Conservation (phyloP, 2,113 vertebrate species). For the Rhynchopsitta pachyrhyncha region DNA sequence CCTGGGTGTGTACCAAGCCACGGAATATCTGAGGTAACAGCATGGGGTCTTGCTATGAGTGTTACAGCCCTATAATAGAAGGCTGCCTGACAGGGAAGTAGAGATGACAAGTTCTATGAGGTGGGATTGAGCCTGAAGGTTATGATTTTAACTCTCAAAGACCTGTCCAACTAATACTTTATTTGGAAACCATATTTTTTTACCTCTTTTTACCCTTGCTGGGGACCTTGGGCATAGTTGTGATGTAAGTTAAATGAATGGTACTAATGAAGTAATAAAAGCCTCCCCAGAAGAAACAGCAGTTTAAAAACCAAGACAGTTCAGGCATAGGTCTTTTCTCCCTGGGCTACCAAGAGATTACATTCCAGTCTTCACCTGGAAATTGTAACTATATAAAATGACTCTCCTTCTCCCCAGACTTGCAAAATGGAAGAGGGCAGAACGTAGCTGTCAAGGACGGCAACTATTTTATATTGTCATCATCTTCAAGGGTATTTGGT, state of each 20-base stretch:
- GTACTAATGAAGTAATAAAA: conserved; percentile 21
- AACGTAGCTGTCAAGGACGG: neutral
- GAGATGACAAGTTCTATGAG: neutral
- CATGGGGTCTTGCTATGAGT: neutral
- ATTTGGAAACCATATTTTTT: neutral
- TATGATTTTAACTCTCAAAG: conserved; percentile 11
- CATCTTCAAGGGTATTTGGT: neutral
- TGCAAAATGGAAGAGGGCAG: neutral
- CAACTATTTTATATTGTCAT: neutral
- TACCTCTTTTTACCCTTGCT: neutral
- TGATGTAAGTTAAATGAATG: neutral
- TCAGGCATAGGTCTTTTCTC: neutral
- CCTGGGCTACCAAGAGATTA: neutral
- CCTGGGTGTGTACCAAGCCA: neutral
- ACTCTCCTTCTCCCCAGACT: neutral
- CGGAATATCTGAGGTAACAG: neutral
- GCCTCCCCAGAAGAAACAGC: neutral
- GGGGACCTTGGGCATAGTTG: neutral
- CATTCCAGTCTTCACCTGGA: neutral
- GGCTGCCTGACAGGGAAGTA: neutral
- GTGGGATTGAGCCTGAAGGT: neutral
- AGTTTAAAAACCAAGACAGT: neutral
- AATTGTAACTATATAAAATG: neutral
- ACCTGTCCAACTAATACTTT: neutral
- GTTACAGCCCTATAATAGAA: neutral